Evolutionary conservation across 1,140 invertebrate genomes (phyloP), one percentile per base, ranked within the genome.

Genomic region (Ceratitis capitata): DNA sequence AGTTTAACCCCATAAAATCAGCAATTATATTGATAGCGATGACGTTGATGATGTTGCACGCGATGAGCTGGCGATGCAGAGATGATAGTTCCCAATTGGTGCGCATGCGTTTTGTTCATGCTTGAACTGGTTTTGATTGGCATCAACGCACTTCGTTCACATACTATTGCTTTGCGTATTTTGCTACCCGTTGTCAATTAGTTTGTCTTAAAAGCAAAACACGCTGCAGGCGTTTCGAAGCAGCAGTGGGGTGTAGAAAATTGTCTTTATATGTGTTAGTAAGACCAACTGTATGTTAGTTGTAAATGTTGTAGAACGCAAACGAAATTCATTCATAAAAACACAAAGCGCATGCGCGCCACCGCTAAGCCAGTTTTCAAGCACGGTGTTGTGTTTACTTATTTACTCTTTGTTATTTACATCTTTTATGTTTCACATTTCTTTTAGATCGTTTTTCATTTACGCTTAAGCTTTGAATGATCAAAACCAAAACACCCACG

Each of bases 111-210:
- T n/a, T n/a, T n/a, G n/a, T n/a, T 78, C 23, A 78, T 78, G 69
- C 39, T 78, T 78, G 39, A 78, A 78, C 69, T 78, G 69, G 69
- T 78, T 78, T 78, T 78, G 69, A 78, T 78, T 78, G 69, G 69
- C 69, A 45, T 78, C 39, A 78, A n/a, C 69, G 26, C 69, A 78
- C 42, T 45, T 26, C 26, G 19, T 42, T n/a, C n/a, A 2, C n/a
- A 45, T 42, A 78, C 69, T n/a, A 78, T 19, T 26, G 19, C 19
- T 19, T 23, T 9, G 69, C 69, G n/a, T n/a, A n/a, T n/a, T 78
- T 42, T 35, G 39, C 39, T 78, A 39, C 69, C n/a, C 39, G 69
- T n/a, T 78, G 69, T 78, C 69, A 78, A 19, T 78, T 45, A 78
- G 69, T 45, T 23, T 78, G 39, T 45, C 6, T 39, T 78, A n/a